Evolutionary conservation across 2,888 invertebrate genomes (phyloP), one percentile per base, ranked within the genome.

Genomic region (Aporophyla nigra): DNA sequence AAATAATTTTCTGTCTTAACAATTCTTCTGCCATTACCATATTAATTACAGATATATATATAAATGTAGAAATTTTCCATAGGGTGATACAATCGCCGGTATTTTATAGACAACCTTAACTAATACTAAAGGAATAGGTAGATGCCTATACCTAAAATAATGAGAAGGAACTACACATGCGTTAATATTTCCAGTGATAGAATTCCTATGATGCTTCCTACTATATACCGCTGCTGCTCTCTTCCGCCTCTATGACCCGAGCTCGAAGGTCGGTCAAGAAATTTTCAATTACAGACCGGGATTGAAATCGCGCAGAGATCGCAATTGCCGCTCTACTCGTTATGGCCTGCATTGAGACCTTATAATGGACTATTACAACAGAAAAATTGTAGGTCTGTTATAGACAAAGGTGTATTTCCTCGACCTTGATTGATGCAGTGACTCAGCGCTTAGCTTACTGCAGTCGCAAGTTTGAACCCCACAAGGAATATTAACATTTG

Each of bases 231-330:
- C 54, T 68, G 21, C 51, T 46, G 54, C 67, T 71, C 21, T 56
- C 12, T 51, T 21, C 59, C 33, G 16, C n/a, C 51, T 53, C 21
- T 65, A 14, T 71, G 61, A 33, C 51, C n/a, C 10, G 21, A 68
- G 33, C 46, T 40, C 75, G 59, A 71, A 80, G 81, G 75, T 71
- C 63, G 56, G 76, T 80, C 81, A 71, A 82, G 80, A 84, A 80
- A 84, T 84, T 56, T 80, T 84, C 81, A 82, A 82, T 82, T 75
- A 80, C 54, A 74, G 58, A 69, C 46, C 81, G 80, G 68, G 81
- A 80, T 84, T 84, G 84, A 71, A 80, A 84, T 84, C 63, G 80
- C 80, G 54, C 40, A 56, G 62, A 74, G 59, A 62, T 74, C 71
- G 76, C 81, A 75, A 84, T 80, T 80, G 65, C 78, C 53, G 53